These are phyloP conservation scores for Catharus minimus DNA, from an alignment of 2,113 vertebrate genomes.

Conservation along the genomic window DNA sequence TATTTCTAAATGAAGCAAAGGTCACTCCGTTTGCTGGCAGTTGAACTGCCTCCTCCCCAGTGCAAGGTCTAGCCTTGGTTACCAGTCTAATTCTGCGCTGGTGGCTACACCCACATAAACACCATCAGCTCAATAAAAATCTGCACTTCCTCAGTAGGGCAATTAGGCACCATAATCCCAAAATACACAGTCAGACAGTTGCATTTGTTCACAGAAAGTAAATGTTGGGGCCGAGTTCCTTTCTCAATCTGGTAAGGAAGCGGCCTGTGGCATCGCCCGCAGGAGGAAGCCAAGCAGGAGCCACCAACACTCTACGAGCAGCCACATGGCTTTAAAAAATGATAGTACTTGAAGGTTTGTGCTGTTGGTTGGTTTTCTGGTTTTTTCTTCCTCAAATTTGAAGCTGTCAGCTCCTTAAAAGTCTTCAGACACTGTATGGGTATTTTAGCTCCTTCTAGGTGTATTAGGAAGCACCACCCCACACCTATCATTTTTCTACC, in stretches of 20 bases:
- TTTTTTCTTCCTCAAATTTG: neutral
- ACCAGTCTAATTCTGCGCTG: neutral
- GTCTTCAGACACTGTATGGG: neutral
- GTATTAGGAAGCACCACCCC: neutral
- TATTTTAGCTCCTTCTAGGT: neutral
- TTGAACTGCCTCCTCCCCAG: neutral
- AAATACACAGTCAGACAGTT: neutral
- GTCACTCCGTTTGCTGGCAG: neutral
- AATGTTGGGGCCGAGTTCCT: neutral
- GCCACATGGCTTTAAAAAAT: neutral
- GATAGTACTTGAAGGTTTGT: neutral
- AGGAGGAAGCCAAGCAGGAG: neutral
- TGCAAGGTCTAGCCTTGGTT: constrained; percentile 5
- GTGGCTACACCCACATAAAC: neutral
- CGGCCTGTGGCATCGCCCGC: fast-evolving
- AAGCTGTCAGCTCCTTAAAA: neutral
- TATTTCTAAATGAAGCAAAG: constrained; percentile 11
- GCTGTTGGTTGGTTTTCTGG: neutral
- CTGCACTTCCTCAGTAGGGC: neutral
- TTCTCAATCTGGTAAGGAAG: neutral
- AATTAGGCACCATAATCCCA: neutral
- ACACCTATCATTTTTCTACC: neutral
- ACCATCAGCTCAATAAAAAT: neutral
- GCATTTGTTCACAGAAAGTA: neutral
- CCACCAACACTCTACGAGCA: neutral